Conservation (phyloP, 2,113 vertebrate genomes). For the Vulpes ferrilata region DNA sequence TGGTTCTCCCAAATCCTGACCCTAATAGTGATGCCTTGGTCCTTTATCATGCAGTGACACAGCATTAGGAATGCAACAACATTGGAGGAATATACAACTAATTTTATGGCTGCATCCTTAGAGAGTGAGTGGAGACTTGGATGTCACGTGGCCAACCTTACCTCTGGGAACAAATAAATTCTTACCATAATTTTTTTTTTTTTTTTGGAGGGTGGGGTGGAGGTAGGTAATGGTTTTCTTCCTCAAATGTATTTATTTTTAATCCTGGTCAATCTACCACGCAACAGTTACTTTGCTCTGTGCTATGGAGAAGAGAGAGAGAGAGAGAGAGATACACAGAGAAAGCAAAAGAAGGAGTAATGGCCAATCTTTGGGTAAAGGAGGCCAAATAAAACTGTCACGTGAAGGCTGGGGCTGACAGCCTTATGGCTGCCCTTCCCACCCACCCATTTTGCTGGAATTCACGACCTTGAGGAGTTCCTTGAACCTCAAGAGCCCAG, state of each 20-base stretch:
- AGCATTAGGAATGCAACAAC: not conserved
- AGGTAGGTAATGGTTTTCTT: not conserved
- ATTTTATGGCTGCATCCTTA: not conserved
- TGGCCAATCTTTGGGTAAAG: not conserved
- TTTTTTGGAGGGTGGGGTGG: not conserved
- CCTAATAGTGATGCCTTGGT: not conserved
- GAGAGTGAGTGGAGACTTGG: not conserved
- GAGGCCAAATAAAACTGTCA: conserved; percentile 9
- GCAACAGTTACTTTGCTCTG: not conserved
- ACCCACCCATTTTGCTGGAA: not conserved
- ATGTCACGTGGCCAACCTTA: not conserved
- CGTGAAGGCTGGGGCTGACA: not conserved
- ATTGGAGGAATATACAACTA: not conserved
- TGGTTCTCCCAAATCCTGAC: conserved; percentile 47
- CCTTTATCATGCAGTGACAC: not conserved
- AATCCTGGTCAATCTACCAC: not conserved
- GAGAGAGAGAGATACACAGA: not conserved
- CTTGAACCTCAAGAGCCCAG: not conserved
- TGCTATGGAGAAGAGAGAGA: too few species aligned
- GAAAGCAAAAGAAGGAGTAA: not conserved
- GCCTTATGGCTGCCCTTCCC: not conserved
- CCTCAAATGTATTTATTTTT: not conserved
- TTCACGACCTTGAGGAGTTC: not conserved
- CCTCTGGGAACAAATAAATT: not conserved
- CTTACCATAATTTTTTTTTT: not conserved